Base-by-base conservation (phyloP, 2,113 vertebrate species). In the Coreoperca whiteheadi region DNA sequence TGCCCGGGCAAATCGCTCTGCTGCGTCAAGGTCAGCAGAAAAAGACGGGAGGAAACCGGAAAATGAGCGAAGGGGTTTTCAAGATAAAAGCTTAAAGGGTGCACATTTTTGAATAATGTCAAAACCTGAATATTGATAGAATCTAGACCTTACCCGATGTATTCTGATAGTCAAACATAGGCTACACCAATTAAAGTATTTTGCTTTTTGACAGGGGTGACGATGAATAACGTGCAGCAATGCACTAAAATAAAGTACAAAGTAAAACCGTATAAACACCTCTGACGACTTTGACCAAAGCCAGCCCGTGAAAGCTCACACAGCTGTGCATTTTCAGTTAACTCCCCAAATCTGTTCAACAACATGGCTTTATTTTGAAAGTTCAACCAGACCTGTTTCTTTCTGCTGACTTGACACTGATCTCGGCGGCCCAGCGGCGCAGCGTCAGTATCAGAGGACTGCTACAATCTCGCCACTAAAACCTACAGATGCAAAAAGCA, bases 351-450 rank as follows among this genome's bases (percentile, higher is more conserved):
- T 30, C 2, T 14, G 16, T n/a, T 18, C 46, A 39, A 1, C 53
- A 4, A 18, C 10, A 2, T 15, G 16, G 1, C 5, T 87, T 84
- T 88, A 79, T 57, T 82, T 79, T 74, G 57, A 70, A 61, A 71
- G 18, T 14, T 25, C 1, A 54, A 28, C 61, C 75, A 20, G 72
- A 84, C 74, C 50, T 23, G n/a, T 34, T 4, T 70, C 8, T 64
- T 3, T 15, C 1, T 6, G 60, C 18, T 34, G 9, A 15, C 74
- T 59, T 79, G 60, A 78, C 61, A 0, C 18, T 30, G 72, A 8
- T 69, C 23, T 74, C 64, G 2, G 54, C 67, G 43, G 6, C 41
- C 48, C 1, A 43, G 72, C 81, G 80, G 61, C 59, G 77, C 81
- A 84, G 43, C 39, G 14, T 50, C 51, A n/a, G n/a, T n/a, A 60